Conservation (phyloP, 2,113 vertebrate genomes). For the Rhabdornis inornatus region DNA sequence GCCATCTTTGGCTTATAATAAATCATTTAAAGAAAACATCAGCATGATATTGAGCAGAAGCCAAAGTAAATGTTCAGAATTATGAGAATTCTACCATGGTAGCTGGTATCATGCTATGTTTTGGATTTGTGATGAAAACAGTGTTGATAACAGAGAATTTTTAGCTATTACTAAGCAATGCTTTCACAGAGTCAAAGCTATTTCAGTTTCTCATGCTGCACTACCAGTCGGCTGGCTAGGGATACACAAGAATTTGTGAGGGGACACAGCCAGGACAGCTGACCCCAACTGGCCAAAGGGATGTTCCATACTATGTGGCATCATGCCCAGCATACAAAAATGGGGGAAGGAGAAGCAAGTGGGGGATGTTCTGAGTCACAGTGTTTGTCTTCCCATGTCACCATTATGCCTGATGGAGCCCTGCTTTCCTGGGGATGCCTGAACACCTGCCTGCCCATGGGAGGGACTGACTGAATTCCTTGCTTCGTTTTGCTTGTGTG, state of each 20-base stretch:
- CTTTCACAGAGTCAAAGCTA: not conserved
- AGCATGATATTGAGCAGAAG: not conserved
- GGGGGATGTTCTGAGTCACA: accelerated
- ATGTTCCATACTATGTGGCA: not conserved
- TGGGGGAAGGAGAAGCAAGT: not conserved
- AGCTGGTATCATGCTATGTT: not conserved
- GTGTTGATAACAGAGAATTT: not conserved
- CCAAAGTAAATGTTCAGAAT: not conserved
- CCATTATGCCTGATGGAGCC: accelerated
- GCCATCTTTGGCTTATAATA: not conserved
- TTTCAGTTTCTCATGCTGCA: not conserved
- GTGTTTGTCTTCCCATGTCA: not conserved
- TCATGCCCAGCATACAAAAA: not conserved
- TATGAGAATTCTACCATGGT: not conserved
- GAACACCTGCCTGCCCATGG: not conserved
- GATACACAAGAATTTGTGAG: not conserved
- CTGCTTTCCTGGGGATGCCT: not conserved
- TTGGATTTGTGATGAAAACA: not conserved
- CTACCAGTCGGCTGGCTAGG: not conserved
- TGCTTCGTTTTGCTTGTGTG: not conserved
- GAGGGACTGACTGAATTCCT: not conserved
- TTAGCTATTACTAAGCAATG: not conserved
- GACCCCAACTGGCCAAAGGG: not conserved
- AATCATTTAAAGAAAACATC: not conserved
- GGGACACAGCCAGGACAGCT: not conserved